Evolutionary conservation across 2,888 invertebrate genomes (phyloP).

Genomic region (Lasioglossum figueresi): DNA sequence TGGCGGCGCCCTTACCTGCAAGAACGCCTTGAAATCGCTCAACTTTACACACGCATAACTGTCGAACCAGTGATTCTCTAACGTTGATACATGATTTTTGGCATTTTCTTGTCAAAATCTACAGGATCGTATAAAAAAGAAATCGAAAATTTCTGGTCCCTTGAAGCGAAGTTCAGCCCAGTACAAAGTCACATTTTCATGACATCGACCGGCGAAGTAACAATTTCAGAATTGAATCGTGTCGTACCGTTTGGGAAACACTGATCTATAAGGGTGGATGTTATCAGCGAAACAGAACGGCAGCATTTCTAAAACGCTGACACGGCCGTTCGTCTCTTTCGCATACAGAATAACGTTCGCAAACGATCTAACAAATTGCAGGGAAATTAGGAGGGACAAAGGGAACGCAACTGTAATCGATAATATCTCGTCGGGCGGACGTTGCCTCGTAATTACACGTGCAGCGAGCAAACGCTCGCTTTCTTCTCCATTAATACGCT

Average conservation of each 20-base stretch:
- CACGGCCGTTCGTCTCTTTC: neutral
- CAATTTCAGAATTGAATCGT: neutral
- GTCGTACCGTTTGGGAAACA: neutral
- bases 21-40: too few species aligned
- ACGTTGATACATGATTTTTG: too few species aligned
- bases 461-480: constrained; percentile 24
- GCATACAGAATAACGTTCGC: neutral
- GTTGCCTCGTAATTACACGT: constrained; percentile 31
- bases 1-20: too few species aligned
- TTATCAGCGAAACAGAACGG: neutral
- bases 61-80: too few species aligned
- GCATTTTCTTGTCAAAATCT: too few species aligned
- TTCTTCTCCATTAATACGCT: constrained; percentile 49
- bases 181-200: too few species aligned
- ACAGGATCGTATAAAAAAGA: too few species aligned
- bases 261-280: neutral
- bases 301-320: neutral
- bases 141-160: too few species aligned
- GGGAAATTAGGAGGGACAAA: constrained; percentile 33
- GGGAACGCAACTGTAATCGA: constrained; percentile 35
- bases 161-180: too few species aligned
- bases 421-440: constrained; percentile 22
- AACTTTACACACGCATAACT: too few species aligned
- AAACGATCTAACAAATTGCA: constrained; percentile 31
- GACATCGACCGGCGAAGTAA: too few species aligned